Base-by-base conservation (phyloP, 2,797 vertebrate species). In the Diglossa cyanea region DNA sequence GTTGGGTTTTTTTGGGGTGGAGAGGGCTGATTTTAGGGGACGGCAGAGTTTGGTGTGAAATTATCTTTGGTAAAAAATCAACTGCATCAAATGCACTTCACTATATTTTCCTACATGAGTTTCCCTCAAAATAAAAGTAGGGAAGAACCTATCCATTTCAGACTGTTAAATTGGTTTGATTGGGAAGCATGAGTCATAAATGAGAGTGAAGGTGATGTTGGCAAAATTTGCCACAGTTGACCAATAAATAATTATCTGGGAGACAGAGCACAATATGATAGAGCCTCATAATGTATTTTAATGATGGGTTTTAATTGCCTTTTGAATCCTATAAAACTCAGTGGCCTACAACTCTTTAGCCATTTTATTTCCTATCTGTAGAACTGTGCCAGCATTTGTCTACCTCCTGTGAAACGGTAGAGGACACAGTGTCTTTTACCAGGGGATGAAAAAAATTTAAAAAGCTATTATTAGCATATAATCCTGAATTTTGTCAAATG, bases 241-340 rank as follows among this genome's bases (percentile, higher is more conserved):
- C 63, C 19, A 1, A 91, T 82, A 95, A 68, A 93, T 93, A 95
- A 96, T 96, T 96, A 81, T 72, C 48, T 79, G 26, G 39, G 44
- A 92, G 62, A 86, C 73, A 80, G 47, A 85, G 37, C 35, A 70
- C 47, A 82, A 78, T 86, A 75, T 79, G 84, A 68, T 70, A 78
- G 84, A 85, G 63, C n/a, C n/a, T 88, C 65, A 91, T 63, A 28
- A 70, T 90, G 63, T 57, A 70, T 94, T 96, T 88, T 91, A 95
- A 96, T 95, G 82, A 93, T 45, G 33, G 13, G 2, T 3, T 94
- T 94, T 96, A 96, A 96, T 95, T 91, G 54, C 61, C 54, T 93
- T 95, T 75, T 82, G 54, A 94, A 93, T 95, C 54, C 68, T 68
- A 75, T 94, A 94, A 95, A 97, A 95, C 83, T 60, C 70, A 73